These are phyloP conservation scores for Synergus laeviventris DNA, from an alignment of 2,888 invertebrate species.

Conservation along the genomic window DNA sequence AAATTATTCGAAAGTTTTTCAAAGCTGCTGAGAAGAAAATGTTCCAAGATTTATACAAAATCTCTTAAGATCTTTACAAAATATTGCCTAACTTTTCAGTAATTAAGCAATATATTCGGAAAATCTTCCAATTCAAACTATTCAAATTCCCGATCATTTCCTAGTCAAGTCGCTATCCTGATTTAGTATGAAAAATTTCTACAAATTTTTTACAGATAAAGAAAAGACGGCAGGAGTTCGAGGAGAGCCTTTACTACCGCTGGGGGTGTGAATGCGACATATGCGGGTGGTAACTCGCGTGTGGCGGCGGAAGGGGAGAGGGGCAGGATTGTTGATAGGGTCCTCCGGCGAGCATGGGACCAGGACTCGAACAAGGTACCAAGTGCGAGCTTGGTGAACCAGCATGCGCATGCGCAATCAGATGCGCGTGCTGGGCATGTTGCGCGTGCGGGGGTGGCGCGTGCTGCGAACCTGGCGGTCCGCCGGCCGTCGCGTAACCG, in stretches of 20 bases:
- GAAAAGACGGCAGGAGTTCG: background rate
- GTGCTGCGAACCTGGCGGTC: conserved; percentile 73
- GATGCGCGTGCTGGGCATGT: conserved; percentile 80
- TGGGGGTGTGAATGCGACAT: conserved; percentile 87
- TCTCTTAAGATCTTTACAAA: no score
- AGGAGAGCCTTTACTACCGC: conserved; percentile 80
- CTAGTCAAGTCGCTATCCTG: no score
- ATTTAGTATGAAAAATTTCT: no score
- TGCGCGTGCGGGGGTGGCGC: conserved; percentile 79
- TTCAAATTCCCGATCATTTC: no score
- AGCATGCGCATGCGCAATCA: conserved; percentile 81
- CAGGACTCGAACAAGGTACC: conserved; percentile 82
- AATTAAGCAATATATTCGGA: no score
- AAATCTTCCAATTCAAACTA: no score
- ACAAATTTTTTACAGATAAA: background rate
- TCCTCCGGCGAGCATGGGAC: conserved; percentile 83
- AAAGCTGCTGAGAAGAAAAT: no score
- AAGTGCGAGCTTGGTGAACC: conserved; percentile 77
- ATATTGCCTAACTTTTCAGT: no score
- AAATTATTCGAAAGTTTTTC: no score
- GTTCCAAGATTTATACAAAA: no score
- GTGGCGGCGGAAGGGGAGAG: conserved; percentile 84
- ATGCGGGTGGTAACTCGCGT: conserved; percentile 79
- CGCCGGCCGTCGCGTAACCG: conserved; percentile 70
- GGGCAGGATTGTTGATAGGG: conserved; percentile 82